Base-by-base conservation (phyloP, 2,797 vertebrate genomes). In the Chelmon rostratus region DNA sequence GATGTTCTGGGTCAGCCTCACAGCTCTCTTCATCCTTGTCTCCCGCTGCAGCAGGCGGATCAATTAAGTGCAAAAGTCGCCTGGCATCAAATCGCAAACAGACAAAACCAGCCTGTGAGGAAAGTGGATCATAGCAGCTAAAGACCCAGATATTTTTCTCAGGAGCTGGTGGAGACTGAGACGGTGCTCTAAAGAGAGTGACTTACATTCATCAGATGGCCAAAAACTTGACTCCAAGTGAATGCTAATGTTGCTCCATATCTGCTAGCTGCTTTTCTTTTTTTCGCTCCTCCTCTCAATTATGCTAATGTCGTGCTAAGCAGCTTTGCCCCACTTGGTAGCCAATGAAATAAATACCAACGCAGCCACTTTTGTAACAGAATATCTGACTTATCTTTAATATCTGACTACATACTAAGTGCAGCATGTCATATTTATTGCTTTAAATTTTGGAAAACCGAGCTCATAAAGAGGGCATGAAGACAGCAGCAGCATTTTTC, bases 341-440 rank as follows among this genome's bases (percentile, higher is more conserved):
- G 16, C 13, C 1, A 38, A 10, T 0, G 44, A 42, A 64, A 50
- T 50, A 40, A 67, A 62, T 28, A 38, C 15, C 12, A 68, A 11
- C 4, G 4, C 31, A 71, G 25, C 28, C 21, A 9, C 23, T 47
- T 31, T 18, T 33, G 11, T 44, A 5, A 31, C 11, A 63, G 25
- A 38, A 59, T 62, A 65, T 76, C 2, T 28, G 28, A 28, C 28
- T 31, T 31, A 31, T 31, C 28, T 42, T 58, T 77, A 18, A 74
- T 59, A 31, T 47, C 8, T 12, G 16, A 66, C 33, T 68, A 33
- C 66, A 31, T 4, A 31, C 28, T 31, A 59, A 21, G 1, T 18
- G 42, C 58, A 57, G 23, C 4, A 18, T 66, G 35, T 64, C 37
- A 64, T 9, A 47, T 66, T 50, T 37, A 49, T 11, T 12, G 40